phyloP scores from a whole-genome alignment of 2,113 vertebrate genomes.

The Mirza zaza region DNA sequence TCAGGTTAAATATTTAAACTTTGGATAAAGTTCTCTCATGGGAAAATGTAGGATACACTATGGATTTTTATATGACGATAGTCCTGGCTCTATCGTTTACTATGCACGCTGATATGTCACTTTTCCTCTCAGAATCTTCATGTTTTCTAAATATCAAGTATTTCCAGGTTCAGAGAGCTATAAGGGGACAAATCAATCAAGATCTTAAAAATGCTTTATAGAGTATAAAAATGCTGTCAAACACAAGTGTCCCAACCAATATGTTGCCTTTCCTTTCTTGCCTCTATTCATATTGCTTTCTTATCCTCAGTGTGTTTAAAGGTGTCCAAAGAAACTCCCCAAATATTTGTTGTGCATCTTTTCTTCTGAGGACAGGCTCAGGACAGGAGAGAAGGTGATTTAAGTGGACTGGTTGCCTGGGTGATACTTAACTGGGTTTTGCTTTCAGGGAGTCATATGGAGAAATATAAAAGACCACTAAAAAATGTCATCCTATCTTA shows the following conservation, averaged over 20 bases:
- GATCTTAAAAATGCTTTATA: not conserved
- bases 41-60: not conserved
- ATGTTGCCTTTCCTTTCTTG: not conserved
- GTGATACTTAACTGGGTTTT: not conserved
- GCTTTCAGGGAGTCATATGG: not conserved
- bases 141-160: not conserved
- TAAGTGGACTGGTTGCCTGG: not conserved
- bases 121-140: not conserved
- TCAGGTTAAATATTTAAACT: not conserved
- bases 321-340: not conserved
- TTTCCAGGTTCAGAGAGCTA: not conserved
- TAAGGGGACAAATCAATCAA: not conserved
- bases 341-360: not conserved
- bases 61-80: not conserved
- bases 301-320: not conserved
- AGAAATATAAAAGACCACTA: constrained; percentile 9
- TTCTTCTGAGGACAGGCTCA: not conserved
- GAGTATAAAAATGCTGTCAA: not conserved
- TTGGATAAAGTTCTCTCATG: not conserved
- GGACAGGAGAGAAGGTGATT: not conserved
- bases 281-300: not conserved
- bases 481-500: not conserved
- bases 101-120: not conserved
- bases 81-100: not conserved
- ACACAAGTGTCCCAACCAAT: not conserved